Percentiles rank a stretch among this genome's conserved stretches.
Conservation (phyloP, 1,140 invertebrate genomes). For the Saxidomus purpurata region DNA sequence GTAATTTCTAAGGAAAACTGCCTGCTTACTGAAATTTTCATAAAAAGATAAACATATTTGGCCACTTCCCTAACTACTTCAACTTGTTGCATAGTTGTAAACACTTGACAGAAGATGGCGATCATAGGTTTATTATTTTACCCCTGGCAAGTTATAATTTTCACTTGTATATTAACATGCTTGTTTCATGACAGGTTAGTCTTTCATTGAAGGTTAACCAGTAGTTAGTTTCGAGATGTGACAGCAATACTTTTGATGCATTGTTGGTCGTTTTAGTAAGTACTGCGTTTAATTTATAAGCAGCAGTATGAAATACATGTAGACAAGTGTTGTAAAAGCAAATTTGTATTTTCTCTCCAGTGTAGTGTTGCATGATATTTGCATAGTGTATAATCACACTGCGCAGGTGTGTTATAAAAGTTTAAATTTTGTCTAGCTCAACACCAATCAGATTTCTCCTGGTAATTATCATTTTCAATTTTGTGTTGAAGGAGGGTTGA, state of each 20-base stretch:
- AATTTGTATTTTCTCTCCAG: too few relatives aligned
- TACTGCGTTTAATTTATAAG: too few relatives aligned
- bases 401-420: neutral
- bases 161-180: slow-evolving; percentile 17
- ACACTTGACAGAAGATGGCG: slow-evolving; percentile 34
- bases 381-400: neutral
- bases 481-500: slow-evolving; percentile 10
- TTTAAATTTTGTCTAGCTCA: neutral
- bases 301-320: too few relatives aligned
- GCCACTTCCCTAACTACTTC: slow-evolving; percentile 19
- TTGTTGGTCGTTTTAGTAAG: too few relatives aligned
- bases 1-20: too few relatives aligned
- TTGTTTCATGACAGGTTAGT: slow-evolving; percentile 17
- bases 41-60: slow-evolving; percentile 29
- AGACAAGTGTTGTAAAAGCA: too few relatives aligned
- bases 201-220: neutral
- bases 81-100: slow-evolving; percentile 22
- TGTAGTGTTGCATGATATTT: neutral
- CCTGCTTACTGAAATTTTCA: too few relatives aligned
- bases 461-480: slow-evolving; percentile 17
- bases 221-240: neutral
- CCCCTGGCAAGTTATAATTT: slow-evolving; percentile 33
- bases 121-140: slow-evolving; percentile 56
- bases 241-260: too few relatives aligned
- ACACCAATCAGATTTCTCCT: slow-evolving; percentile 28